phyloP scores from a whole-genome alignment of 2,113 vertebrate genomes.

The Rhinogobius similis region DNA sequence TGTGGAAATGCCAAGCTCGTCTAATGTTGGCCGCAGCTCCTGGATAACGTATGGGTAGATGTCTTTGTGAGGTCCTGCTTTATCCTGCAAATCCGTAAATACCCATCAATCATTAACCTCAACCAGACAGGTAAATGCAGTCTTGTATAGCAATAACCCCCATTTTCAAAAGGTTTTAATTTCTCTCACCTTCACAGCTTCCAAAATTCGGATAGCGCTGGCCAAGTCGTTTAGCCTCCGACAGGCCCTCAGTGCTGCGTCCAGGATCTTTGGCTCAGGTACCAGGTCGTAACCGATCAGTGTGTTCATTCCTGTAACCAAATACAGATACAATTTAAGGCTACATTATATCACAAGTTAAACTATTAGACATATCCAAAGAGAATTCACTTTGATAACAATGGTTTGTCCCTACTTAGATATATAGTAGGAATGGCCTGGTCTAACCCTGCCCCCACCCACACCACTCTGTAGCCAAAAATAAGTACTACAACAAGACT shows the following conservation, averaged over 20 bases:
- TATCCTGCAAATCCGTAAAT: slow-evolving; percentile 80
- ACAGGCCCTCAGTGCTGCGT: slow-evolving; percentile 93
- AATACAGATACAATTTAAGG: background rate
- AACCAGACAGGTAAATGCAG: background rate
- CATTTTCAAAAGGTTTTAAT: background rate
- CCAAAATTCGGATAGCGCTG: slow-evolving; percentile 92
- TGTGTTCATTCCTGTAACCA: slow-evolving; percentile 89
- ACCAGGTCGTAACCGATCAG: slow-evolving; percentile 95
- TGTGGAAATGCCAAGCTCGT: slow-evolving; percentile 94
- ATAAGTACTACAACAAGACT: background rate
- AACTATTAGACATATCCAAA: background rate
- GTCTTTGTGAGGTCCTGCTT: slow-evolving; percentile 94
- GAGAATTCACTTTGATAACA: background rate
- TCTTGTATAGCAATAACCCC: background rate
- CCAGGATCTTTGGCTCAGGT: slow-evolving; percentile 96
- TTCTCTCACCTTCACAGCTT: slow-evolving; percentile 90
- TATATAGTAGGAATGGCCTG: background rate
- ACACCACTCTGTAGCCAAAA: slow-evolving; percentile 6
- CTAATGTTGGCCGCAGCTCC: slow-evolving; percentile 90
- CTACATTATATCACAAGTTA: background rate
- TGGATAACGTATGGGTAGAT: slow-evolving; percentile 97
- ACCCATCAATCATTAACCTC: background rate
- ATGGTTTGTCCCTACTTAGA: background rate
- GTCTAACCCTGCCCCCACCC: slow-evolving; percentile 3
- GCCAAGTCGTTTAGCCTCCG: slow-evolving; percentile 93